These are phyloP conservation scores for Poecile atricapillus DNA, from an alignment of 2,113 vertebrate genomes.

Conservation along the genomic window DNA sequence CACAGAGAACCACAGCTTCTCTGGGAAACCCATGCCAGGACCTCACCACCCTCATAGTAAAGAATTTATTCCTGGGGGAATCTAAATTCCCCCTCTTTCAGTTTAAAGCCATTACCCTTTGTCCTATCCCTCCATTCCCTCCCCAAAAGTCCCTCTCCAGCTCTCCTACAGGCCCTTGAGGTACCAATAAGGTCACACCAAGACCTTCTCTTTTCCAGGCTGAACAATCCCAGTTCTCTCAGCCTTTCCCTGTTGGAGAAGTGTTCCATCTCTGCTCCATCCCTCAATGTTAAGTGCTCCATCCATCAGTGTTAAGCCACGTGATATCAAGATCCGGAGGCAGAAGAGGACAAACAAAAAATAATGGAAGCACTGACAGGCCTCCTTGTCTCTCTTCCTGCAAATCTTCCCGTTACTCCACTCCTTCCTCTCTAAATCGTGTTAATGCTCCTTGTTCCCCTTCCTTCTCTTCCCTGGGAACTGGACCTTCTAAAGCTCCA, in stretches of 20 bases:
- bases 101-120: background rate
- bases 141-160: background rate
- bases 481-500: background rate
- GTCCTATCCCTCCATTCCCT: background rate
- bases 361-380: background rate
- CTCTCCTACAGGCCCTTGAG: background rate
- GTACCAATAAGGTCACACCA: background rate
- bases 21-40: background rate
- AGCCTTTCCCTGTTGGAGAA: background rate
- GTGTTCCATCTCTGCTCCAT: background rate
- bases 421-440: background rate
- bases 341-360: background rate
- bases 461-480: background rate
- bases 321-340: background rate
- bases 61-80: background rate
- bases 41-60: background rate
- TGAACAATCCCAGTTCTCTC: background rate
- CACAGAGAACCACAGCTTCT: background rate
- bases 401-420: background rate
- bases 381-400: background rate
- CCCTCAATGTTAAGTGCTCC: background rate
- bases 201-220: background rate
- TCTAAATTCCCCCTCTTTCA: background rate
- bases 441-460: background rate
- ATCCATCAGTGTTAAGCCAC: background rate